A percentile compares a stretch with the other conserved stretches of the same genome.
Conservation (phyloP, 37 sponge, comb jelly and placozoan species). For the Geodia barretti region DNA sequence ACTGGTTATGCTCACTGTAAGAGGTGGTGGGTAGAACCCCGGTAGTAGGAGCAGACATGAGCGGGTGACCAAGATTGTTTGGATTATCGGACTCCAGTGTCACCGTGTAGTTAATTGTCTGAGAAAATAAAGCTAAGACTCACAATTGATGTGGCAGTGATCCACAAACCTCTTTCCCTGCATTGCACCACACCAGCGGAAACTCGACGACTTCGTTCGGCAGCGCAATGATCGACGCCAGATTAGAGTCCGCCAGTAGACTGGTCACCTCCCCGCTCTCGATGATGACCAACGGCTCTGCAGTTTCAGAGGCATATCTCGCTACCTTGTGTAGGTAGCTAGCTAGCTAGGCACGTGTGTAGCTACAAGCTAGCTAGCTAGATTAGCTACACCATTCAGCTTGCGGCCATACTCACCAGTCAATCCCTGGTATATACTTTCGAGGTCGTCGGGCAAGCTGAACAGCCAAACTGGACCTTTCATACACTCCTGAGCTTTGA, state of each 20-base stretch:
- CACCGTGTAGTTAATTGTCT: slow-evolving; percentile 9
- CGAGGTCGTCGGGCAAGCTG: slow-evolving; percentile 1
- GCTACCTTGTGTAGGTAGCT: no score
- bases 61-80: neutral
- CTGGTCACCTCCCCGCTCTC: neutral
- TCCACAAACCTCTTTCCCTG: neutral
- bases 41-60: neutral
- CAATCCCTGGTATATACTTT: neutral
- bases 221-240: neutral
- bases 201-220: neutral
- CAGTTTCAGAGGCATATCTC: no score
- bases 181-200: slow-evolving; percentile 20
- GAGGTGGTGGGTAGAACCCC: slow-evolving; percentile 7
- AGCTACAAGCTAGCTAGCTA: no score
- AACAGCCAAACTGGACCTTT: slow-evolving; percentile 18
- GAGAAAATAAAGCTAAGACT: neutral
- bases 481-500: slow-evolving; percentile 1
- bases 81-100: neutral
- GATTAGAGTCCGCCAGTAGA: neutral
- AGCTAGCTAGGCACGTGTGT: no score
- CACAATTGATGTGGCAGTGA: neutral
- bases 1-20: slow-evolving; percentile 9
- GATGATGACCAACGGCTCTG: neutral
- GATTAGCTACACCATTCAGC: no score
- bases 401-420: no score